Evolutionary conservation across 2,888 invertebrate genomes (phyloP).

Genomic region (Megalurothrips usitatus): DNA sequence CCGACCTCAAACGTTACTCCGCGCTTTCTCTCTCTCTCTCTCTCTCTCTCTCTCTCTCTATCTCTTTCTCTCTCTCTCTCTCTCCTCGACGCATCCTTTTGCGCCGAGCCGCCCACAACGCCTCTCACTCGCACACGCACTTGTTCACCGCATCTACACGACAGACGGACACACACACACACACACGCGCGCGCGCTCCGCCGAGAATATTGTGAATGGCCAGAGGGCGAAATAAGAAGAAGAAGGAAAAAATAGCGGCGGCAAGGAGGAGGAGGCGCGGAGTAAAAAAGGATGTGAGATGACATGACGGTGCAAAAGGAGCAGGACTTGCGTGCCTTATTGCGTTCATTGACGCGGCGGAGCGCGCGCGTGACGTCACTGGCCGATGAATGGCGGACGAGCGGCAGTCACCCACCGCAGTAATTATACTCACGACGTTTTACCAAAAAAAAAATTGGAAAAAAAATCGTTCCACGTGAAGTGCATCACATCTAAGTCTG

Average conservation of each 20-base stretch:
- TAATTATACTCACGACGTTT: too few species aligned
- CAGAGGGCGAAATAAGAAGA: not conserved
- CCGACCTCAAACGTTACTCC: too few species aligned
- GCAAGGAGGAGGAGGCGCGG: not conserved
- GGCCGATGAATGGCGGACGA: too few species aligned
- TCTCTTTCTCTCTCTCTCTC: too few species aligned
- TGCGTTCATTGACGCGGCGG: not conserved
- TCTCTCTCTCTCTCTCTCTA: too few species aligned
- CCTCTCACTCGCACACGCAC: not conserved
- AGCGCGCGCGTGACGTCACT: too few species aligned
- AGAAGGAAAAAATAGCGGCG: not conserved
- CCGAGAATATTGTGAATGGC: slow-evolving; percentile 3
- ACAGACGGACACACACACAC: not conserved
- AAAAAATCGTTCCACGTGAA: too few species aligned
- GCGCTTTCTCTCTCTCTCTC: too few species aligned
- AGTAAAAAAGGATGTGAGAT: not conserved
- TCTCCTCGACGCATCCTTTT: not conserved
- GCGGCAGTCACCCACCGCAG: too few species aligned
- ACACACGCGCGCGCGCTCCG: not conserved
- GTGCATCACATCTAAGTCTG: too few species aligned
- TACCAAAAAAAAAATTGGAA: too few species aligned
- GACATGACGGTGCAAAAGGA: slow-evolving; percentile 1
- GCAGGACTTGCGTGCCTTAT: not conserved
- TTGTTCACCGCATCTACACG: not conserved
- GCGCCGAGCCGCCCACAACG: not conserved